Base-by-base conservation (phyloP, 2,797 vertebrate genomes). In the Avahi laniger region DNA sequence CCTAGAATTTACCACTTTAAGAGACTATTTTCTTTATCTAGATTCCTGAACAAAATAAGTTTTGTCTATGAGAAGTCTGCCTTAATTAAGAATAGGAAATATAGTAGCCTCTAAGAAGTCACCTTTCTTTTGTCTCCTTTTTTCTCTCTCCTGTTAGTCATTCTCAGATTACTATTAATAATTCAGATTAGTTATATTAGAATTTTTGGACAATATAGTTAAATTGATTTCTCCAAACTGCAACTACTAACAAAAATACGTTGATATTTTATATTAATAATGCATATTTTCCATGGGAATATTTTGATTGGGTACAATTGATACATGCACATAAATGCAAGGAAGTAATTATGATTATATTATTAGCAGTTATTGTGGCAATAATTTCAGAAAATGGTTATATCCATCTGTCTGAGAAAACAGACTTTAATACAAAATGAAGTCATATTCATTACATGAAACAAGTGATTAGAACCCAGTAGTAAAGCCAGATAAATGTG, bases 321-420 rank as follows among this genome's bases (percentile, higher is more conserved):
- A 97, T 86, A 91, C 65, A 95, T 73, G 65, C 87, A 57, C 79
- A 92, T 35, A 94, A 95, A 96, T 89, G 50, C 41, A 90, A 91
- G 80, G 46, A 95, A 93, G 61, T 94, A 94, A 96, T 93, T 95
- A 96, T 91, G 84, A 96, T 91, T 81, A 88, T 89, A 82, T 95
- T 97, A 97, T 97, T 97, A 97, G 75, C 50, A 87, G 70, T 95
- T 91, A 94, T 89, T 93, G 75, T 97, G 46, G 89, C 52, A 96
- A 95, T 95, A 93, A 96, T 93, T 96, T 94, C 84, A 94, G 85
- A 96, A 97, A 97, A 95, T 86, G 38, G 67, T 95, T 96, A 94
- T 95, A 97, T 79, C 86, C 86, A 97, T 93, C 93, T 97, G 91
- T 95, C 89, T 94, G 75, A 94, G 57, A 89, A 96, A 95, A 96